These are phyloP conservation scores for Bothrops jararaca DNA, from an alignment of 2,113 vertebrate genomes.

Conservation along the genomic window DNA sequence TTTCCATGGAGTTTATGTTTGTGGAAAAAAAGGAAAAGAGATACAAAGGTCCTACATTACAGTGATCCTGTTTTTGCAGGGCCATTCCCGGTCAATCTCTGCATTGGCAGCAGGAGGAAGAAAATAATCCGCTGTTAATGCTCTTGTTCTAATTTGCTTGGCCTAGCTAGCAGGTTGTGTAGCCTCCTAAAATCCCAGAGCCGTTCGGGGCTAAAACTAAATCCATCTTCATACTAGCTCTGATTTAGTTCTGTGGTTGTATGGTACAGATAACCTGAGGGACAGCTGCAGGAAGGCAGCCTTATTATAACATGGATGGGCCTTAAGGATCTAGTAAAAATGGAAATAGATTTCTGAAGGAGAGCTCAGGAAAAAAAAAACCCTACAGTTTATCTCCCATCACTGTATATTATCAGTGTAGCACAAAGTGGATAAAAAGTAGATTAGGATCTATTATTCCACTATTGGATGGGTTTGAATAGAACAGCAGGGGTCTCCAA, in stretches of 20 bases:
- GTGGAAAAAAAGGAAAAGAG: not conserved
- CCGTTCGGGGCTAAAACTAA: not conserved
- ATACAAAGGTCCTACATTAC: not conserved
- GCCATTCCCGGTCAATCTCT: not conserved
- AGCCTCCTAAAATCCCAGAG: not conserved
- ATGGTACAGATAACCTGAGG: not conserved
- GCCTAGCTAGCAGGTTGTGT: not conserved
- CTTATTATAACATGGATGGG: not conserved
- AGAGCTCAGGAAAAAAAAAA: not conserved
- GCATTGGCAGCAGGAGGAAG: not conserved
- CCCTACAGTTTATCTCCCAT: not conserved
- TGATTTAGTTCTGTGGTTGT: not conserved
- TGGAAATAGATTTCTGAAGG: not conserved
- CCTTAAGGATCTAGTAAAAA: not conserved
- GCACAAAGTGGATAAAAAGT: not conserved
- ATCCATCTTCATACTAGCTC: not conserved
- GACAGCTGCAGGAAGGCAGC: not conserved
- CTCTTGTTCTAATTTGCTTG: not conserved
- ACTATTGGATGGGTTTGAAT: not conserved
- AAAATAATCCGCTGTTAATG: not conserved
- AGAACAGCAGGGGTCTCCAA: not conserved
- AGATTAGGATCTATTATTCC: not conserved
- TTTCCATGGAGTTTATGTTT: not conserved
- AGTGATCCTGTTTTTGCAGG: not conserved
- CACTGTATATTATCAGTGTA: not conserved